These are phyloP conservation scores for Melipona beecheii DNA, from an alignment of 2,888 invertebrate species.

Conservation along the genomic window DNA sequence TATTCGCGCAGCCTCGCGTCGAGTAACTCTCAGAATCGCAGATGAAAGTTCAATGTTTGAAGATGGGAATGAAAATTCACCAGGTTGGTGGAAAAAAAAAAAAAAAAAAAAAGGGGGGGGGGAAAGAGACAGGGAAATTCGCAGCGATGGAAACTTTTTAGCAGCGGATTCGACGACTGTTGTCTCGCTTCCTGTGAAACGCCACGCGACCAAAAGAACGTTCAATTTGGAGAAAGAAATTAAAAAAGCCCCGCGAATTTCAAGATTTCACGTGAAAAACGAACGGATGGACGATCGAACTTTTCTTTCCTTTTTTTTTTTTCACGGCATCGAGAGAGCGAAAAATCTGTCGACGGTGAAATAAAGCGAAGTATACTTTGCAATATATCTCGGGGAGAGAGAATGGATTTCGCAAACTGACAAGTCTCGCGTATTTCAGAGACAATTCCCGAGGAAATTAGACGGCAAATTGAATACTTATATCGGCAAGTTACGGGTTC, in stretches of 20 bases:
- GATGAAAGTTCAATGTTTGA: neutral
- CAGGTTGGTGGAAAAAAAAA: neutral
- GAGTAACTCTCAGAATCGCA: neutral
- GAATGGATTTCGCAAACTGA: neutral
- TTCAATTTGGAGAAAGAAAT: too few species aligned
- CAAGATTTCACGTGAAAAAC: too few species aligned
- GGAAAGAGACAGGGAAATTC: too few species aligned
- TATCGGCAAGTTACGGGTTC: neutral
- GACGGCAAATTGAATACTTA: neutral
- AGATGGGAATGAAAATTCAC: neutral
- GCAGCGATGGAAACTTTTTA: neutral
- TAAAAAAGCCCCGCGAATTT: too few species aligned
- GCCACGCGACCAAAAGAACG: too few species aligned
- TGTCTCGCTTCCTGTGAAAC: neutral
- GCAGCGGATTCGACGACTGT: neutral
- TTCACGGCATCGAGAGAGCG: too few species aligned
- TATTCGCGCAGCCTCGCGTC: neutral
- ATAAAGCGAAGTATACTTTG: neutral
- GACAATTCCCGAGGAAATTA: neutral
- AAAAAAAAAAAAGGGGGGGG: too few species aligned
- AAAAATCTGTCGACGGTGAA: neutral
- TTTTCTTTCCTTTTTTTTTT: too few species aligned
- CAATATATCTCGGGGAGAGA: neutral
- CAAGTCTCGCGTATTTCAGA: neutral
- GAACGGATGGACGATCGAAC: too few species aligned